Evolutionary conservation across 2,797 vertebrate genomes (phyloP).

Genomic region (Melopsittacus undulatus): DNA sequence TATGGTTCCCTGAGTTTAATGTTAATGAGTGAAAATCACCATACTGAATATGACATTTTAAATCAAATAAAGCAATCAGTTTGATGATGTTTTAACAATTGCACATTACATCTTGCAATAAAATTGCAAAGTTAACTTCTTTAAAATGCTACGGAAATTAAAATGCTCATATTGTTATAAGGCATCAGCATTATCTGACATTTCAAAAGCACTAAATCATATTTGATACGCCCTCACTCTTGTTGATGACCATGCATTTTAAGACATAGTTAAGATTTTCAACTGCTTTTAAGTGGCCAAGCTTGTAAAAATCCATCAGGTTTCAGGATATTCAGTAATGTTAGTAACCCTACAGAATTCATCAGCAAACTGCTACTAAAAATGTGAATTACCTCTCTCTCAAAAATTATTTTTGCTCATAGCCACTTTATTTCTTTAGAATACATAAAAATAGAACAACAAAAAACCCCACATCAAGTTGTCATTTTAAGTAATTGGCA

Average conservation of each 20-base stretch:
- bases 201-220: constrained; percentile 32
- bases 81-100: constrained; percentile 73
- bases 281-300: background rate
- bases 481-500: background rate
- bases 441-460: background rate
- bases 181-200: constrained; percentile 14
- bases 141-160: constrained; percentile 65
- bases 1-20: constrained; percentile 68
- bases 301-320: background rate
- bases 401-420: background rate
- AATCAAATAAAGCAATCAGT: constrained; percentile 74
- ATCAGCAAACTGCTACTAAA: background rate
- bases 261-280: background rate
- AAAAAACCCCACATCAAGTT: rapidly evolving
- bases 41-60: constrained; percentile 71
- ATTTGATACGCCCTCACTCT: background rate
- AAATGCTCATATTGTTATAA: constrained; percentile 55
- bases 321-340: background rate
- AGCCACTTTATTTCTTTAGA: background rate
- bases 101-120: constrained; percentile 47
- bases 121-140: constrained; percentile 59
- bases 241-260: background rate
- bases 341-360: background rate
- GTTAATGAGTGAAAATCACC: constrained; percentile 69
- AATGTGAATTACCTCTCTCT: rapidly evolving